Evolutionary conservation across 1,140 invertebrate species (phyloP).

Genomic region (Panagrolaimus sp.): DNA sequence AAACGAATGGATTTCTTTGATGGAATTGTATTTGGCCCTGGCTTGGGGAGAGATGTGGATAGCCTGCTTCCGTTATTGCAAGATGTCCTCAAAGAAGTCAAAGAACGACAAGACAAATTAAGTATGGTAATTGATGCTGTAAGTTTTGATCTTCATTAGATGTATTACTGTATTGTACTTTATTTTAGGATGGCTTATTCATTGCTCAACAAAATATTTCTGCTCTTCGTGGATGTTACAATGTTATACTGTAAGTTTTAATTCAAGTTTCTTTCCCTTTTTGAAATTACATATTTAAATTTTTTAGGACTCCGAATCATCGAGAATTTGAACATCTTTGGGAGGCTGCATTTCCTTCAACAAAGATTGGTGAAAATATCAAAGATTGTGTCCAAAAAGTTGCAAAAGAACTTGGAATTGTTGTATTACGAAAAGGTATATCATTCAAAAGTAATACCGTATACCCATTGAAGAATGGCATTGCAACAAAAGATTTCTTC

Average conservation of each 20-base stretch:
- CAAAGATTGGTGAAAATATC: constrained; percentile 30
- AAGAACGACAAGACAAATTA: constrained; percentile 66
- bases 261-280: too few species aligned
- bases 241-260: constrained; percentile 74
- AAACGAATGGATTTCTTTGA: constrained; percentile 60
- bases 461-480: too few species aligned
- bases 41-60: constrained; percentile 70
- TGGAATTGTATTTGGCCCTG: constrained; percentile 82
- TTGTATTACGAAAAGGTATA: constrained; percentile 19
- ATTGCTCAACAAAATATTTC: constrained; percentile 73
- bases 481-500: too few species aligned
- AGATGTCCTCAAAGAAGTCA: constrained; percentile 61
- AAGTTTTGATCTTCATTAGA: constrained; percentile 43
- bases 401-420: constrained; percentile 37
- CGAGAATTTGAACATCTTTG: constrained; percentile 80
- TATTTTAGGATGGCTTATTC: constrained; percentile 73
- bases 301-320: constrained; percentile 79
- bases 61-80: constrained; percentile 56
- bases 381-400: constrained; percentile 34
- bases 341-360: constrained; percentile 40
- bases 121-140: constrained; percentile 85
- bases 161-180: constrained; percentile 29
- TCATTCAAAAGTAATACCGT: too few species aligned
- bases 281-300: too few species aligned
- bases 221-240: constrained; percentile 72